A percentile compares a stretch with the other conserved stretches of the same genome.
Conservation (phyloP, 1,140 invertebrate genomes). For the Drosophila kohkoa region DNA sequence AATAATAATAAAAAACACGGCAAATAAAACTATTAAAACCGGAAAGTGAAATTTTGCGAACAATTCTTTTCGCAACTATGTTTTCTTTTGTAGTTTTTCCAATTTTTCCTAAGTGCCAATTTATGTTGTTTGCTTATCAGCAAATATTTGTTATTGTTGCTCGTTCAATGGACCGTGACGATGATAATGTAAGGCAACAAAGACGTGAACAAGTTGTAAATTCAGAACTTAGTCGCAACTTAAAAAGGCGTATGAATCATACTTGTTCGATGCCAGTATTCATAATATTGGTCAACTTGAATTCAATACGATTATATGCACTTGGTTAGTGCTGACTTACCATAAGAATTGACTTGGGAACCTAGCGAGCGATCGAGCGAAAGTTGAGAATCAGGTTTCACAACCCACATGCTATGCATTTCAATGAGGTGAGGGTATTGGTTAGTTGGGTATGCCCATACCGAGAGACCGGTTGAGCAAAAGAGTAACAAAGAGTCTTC, state of each 20-base stretch:
- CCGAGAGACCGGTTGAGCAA: neutral
- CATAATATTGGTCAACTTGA: conserved; percentile 8
- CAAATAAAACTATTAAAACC: conserved; percentile 18
- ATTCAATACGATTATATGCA: conserved; percentile 23
- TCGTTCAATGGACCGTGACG: neutral
- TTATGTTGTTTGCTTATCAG: conserved; percentile 62
- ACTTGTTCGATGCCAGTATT: neutral
- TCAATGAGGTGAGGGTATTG: conserved; percentile 10
- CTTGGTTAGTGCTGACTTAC: conserved; percentile 53
- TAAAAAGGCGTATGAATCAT: conserved; percentile 17
- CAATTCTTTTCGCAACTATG: conserved; percentile 17
- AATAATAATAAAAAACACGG: neutral
- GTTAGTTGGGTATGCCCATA: conserved; percentile 10
- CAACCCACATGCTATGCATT: conserved; percentile 32
- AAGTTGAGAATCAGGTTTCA: conserved; percentile 76
- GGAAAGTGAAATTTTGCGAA: conserved; percentile 58
- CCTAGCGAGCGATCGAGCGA: conserved; percentile 32
- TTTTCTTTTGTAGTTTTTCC: conserved; percentile 18
- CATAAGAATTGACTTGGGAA: conserved; percentile 16
- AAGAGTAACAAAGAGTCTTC: conserved; percentile 8
- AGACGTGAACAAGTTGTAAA: neutral
- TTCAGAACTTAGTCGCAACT: neutral
- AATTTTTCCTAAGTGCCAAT: conserved; percentile 44
- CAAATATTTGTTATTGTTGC: neutral
- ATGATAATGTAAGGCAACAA: conserved; percentile 2